Evolutionary conservation across 2,888 invertebrate species (phyloP).

Genomic region (Spodoptera exigua): DNA sequence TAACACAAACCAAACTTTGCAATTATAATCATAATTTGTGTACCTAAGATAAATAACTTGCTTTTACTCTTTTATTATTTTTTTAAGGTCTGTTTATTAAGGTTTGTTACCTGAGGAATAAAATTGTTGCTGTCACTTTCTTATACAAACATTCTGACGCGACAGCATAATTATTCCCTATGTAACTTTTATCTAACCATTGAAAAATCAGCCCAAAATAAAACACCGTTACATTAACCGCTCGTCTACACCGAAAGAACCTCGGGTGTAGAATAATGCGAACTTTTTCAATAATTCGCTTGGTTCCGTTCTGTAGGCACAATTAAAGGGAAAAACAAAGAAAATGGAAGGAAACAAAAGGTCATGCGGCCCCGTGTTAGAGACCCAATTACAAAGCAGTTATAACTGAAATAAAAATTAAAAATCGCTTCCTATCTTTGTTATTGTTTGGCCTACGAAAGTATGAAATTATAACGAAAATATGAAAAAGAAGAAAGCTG

Average conservation of each 20-base stretch:
- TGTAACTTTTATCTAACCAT: no score
- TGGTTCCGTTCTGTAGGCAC: slow-evolving; percentile 72
- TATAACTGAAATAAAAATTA: slow-evolving; percentile 59
- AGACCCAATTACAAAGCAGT: slow-evolving; percentile 64
- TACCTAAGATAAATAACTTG: no score
- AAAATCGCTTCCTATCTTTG: slow-evolving; percentile 54
- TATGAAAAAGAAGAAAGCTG: no score
- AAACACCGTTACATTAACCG: slow-evolving; percentile 13
- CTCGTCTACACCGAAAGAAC: slow-evolving; percentile 57
- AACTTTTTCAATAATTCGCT: slow-evolving; percentile 82
- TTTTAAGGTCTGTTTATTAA: no score
- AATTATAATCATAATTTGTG: no score
- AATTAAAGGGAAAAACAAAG: slow-evolving; percentile 70
- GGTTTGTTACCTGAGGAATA: no score
- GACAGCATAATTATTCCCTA: no score
- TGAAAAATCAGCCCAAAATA: no score
- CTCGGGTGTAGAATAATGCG: slow-evolving; percentile 61
- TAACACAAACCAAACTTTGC: no score
- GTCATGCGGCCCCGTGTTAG: slow-evolving; percentile 56
- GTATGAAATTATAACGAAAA: background rate
- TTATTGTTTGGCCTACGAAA: slow-evolving; percentile 21
- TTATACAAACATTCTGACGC: no score
- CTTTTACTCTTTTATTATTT: no score
- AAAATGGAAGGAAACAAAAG: slow-evolving; percentile 67
- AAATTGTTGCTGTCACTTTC: no score